Conservation (phyloP, 2,113 vertebrate genomes). For the Irena cyanogastra region DNA sequence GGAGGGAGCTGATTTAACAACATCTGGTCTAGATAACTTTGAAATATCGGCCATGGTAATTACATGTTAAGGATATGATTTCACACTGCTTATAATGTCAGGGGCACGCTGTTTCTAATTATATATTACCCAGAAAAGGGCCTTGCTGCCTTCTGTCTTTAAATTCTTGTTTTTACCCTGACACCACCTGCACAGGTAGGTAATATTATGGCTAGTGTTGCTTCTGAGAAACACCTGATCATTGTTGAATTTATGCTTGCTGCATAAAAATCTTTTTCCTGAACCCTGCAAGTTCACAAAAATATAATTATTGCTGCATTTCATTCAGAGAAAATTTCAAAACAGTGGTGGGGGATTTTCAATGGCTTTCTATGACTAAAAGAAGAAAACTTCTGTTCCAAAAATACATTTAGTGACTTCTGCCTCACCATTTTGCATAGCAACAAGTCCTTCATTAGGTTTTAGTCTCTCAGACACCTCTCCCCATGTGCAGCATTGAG, state of each 20-base stretch:
- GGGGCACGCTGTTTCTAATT: neutral
- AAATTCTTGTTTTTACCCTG: neutral
- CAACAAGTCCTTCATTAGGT: neutral
- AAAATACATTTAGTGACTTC: neutral
- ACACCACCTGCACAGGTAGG: neutral
- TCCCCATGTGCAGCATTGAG: neutral
- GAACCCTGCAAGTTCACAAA: neutral
- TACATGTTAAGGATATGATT: neutral
- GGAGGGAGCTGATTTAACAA: neutral
- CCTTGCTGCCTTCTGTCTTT: neutral
- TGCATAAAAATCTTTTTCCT: neutral
- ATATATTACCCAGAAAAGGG: neutral
- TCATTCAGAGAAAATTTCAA: neutral
- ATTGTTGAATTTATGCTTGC: neutral
- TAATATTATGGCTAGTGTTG: neutral
- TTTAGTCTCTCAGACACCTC: neutral
- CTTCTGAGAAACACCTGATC: neutral
- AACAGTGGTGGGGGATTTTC: neutral
- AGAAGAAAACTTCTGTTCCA: neutral
- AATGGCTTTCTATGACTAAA: neutral
- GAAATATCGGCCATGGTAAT: neutral
- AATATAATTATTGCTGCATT: neutral
- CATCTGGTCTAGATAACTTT: neutral
- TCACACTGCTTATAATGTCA: neutral
- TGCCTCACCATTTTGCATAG: neutral